Evolutionary conservation across 2,797 vertebrate genomes (phyloP).

Genomic region (Nannoperca australis): DNA sequence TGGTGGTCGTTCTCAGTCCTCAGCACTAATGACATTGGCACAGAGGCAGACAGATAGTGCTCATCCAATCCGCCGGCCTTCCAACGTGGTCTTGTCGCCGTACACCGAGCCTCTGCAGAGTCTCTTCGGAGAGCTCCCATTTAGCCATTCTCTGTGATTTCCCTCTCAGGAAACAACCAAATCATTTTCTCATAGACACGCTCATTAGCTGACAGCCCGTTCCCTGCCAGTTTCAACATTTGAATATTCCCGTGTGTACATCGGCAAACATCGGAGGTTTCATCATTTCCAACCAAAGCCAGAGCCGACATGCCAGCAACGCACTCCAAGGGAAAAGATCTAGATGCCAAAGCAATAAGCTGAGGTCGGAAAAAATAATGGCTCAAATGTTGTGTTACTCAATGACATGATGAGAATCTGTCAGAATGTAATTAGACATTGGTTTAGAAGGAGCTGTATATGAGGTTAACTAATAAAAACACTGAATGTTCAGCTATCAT

Average conservation of each 20-base stretch:
- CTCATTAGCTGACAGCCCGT: conserved; percentile 86
- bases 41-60: conserved; percentile 68
- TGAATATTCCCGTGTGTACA: conserved; percentile 85
- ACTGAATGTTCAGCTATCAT: conserved; percentile 45
- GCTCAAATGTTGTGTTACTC: conserved; percentile 76
- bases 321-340: conserved; percentile 78
- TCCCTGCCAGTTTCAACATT: conserved; percentile 86
- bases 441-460: conserved; percentile 52
- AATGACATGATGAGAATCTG: conserved; percentile 76
- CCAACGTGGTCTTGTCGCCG: conserved; percentile 63
- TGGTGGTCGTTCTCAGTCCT: conserved; percentile 77
- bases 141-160: conserved; percentile 88
- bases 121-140: conserved; percentile 84
- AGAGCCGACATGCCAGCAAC: conserved; percentile 78
- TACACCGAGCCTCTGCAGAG: conserved; percentile 57
- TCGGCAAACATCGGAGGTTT: conserved; percentile 85
- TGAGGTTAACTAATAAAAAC: conserved; percentile 61
- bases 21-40: conserved; percentile 83
- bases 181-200: conserved; percentile 85
- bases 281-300: conserved; percentile 82
- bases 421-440: conserved; percentile 76
- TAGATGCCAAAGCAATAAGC: conserved; percentile 84
- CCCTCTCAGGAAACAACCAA: conserved; percentile 87
- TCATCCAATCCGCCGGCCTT: conserved; percentile 75
- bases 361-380: conserved; percentile 70